These are phyloP conservation scores for Hyles euphorbiae DNA, from an alignment of 1,140 invertebrate species.

Conservation along the genomic window DNA sequence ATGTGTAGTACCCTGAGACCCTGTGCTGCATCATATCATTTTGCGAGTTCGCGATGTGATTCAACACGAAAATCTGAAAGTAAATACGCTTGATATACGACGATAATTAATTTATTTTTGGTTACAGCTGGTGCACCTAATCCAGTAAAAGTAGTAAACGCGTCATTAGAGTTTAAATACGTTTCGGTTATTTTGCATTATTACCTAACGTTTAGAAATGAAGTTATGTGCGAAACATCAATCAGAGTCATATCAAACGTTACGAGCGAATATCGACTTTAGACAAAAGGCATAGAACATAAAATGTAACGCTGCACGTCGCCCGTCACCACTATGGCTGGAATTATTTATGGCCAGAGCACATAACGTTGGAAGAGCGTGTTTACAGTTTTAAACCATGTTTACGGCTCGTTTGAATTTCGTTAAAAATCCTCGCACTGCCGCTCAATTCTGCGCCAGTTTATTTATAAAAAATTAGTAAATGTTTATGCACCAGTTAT, in stretches of 20 bases:
- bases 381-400: constrained; percentile 25
- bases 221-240: constrained; percentile 1
- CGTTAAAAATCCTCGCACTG: constrained; percentile 14
- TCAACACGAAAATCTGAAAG: constrained; percentile 81
- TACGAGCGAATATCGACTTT: neutral
- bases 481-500: constrained; percentile 13
- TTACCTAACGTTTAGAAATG: constrained; percentile 4
- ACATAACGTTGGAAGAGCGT: constrained; percentile 13
- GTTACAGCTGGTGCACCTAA: neutral
- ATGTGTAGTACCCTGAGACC: constrained; percentile 91
- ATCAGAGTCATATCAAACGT: neutral
- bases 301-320: constrained; percentile 3
- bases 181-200: constrained; percentile 4
- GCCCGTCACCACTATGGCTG: constrained; percentile 7
- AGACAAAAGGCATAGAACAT: neutral
- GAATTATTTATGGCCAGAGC: constrained; percentile 18
- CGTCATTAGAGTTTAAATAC: neutral
- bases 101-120: neutral
- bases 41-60: constrained; percentile 79
- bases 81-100: neutral
- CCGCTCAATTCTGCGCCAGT: constrained; percentile 13
- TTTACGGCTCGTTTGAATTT: constrained; percentile 22
- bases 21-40: constrained; percentile 85
- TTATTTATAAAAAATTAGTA: constrained; percentile 19
- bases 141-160: neutral